Conservation (phyloP, 2,113 vertebrate genomes). For the Dasypus novemcinctus region DNA sequence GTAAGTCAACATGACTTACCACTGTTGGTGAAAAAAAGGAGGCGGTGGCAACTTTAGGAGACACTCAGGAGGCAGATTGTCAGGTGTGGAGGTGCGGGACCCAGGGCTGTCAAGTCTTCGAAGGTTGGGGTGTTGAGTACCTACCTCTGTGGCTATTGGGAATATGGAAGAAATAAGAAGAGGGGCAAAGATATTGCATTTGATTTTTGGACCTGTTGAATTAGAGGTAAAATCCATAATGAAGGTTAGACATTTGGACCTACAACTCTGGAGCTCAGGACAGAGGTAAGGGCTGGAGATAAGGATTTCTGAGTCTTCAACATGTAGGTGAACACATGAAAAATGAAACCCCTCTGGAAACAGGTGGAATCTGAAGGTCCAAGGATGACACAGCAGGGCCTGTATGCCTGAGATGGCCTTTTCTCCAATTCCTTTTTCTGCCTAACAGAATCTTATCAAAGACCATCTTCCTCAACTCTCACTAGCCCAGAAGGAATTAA, state of each 20-base stretch:
- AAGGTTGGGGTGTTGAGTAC: background rate
- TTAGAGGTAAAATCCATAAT: background rate
- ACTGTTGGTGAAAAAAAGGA: too few relatives aligned
- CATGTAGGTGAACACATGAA: background rate
- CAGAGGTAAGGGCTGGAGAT: background rate
- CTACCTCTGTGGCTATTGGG: background rate
- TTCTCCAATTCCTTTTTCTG: background rate
- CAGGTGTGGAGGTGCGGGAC: background rate
- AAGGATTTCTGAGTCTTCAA: background rate
- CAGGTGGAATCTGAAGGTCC: background rate
- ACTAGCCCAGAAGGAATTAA: background rate
- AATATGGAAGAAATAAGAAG: background rate
- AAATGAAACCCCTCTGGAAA: background rate
- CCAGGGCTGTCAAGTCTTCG: accelerated
- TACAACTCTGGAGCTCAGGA: background rate
- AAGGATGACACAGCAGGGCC: accelerated
- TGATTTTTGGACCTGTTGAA: background rate
- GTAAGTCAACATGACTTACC: background rate
- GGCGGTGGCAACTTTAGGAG: too few relatives aligned
- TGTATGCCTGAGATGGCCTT: background rate
- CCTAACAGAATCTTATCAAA: background rate
- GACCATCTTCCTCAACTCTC: background rate
- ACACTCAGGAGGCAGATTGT: background rate
- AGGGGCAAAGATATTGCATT: background rate
- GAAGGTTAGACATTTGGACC: background rate